Percentiles rank a stretch among this genome's conserved stretches.
phyloP scores from a whole-genome alignment of 2,888 invertebrate species.

The Hololepta plana region DNA sequence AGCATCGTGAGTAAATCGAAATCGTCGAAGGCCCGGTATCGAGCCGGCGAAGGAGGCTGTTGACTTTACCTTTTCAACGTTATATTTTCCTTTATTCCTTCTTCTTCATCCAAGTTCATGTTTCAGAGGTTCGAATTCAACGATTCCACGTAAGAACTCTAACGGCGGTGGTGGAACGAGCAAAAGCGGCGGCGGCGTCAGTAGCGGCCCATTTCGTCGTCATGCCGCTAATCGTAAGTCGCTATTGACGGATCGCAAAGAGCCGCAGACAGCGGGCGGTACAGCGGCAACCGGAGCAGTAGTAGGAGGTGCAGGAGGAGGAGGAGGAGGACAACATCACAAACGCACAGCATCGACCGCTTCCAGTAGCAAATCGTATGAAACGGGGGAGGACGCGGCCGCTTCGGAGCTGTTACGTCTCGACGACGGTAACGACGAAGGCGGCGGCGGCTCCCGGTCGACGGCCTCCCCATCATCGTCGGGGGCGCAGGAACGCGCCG shows the following conservation, averaged over 20 bases:
- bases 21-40: no score
- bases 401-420: constrained; percentile 34
- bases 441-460: no score
- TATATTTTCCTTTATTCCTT: constrained; percentile 1
- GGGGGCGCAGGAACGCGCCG: background rate
- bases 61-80: background rate
- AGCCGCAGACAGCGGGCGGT: constrained; percentile 19
- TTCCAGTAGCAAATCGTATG: constrained; percentile 20
- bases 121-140: constrained; percentile 21
- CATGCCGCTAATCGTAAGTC: constrained; percentile 11
- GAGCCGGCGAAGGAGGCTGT: no score
- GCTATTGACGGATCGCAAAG: constrained; percentile 21
- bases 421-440: constrained; percentile 8
- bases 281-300: constrained; percentile 20
- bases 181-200: constrained; percentile 12
- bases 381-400: constrained; percentile 37
- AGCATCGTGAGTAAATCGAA: constrained; percentile 11
- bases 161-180: constrained; percentile 12
- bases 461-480: constrained; percentile 5
- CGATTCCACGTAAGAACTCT: constrained; percentile 22
- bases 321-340: constrained; percentile 5
- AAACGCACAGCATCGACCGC: constrained; percentile 16
- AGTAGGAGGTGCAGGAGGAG: constrained; percentile 16
- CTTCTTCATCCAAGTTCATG: constrained; percentile 4
- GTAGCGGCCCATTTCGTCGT: constrained; percentile 8